Conservation (phyloP, 2,888 invertebrate species). For the Epirrita christyi region DNA sequence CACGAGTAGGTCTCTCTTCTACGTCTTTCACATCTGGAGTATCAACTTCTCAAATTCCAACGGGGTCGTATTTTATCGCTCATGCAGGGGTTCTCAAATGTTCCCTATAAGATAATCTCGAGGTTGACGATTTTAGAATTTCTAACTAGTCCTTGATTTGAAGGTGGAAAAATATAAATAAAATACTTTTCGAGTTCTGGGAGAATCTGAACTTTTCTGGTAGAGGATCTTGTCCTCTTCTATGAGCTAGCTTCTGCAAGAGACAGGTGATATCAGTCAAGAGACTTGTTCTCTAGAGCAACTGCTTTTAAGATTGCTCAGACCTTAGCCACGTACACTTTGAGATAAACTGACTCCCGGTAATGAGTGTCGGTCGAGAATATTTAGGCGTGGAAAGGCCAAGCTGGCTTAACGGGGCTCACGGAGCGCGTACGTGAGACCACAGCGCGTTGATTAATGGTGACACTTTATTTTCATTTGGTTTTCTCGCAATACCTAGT, state of each 20-base stretch:
- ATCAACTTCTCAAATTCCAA: slow-evolving; percentile 25
- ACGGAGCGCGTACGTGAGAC: slow-evolving; percentile 50
- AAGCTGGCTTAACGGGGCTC: slow-evolving; percentile 40
- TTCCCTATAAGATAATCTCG: background rate
- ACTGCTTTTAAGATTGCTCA: too few relatives aligned
- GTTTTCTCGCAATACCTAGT: slow-evolving; percentile 42
- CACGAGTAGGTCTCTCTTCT: background rate
- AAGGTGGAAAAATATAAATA: too few relatives aligned
- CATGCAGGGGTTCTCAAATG: slow-evolving; percentile 25
- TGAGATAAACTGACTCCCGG: slow-evolving; percentile 24
- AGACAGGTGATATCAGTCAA: too few relatives aligned
- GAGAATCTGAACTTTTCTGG: too few relatives aligned
- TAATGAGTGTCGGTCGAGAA: slow-evolving; percentile 46
- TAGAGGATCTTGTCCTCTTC: too few relatives aligned
- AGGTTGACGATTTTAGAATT: background rate
- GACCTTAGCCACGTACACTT: slow-evolving; percentile 1
- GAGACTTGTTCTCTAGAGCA: too few relatives aligned
- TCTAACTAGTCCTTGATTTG: too few relatives aligned
- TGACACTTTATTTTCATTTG: slow-evolving; percentile 67
- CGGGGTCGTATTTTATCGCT: slow-evolving; percentile 28
- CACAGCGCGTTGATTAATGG: slow-evolving; percentile 64
- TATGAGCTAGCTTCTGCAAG: too few relatives aligned
- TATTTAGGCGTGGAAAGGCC: slow-evolving; percentile 42
- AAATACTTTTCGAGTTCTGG: too few relatives aligned
- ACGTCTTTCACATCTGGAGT: slow-evolving; percentile 9